Conservation (phyloP, 2,888 invertebrate genomes). For the Psylliodes chrysocephalus region DNA sequence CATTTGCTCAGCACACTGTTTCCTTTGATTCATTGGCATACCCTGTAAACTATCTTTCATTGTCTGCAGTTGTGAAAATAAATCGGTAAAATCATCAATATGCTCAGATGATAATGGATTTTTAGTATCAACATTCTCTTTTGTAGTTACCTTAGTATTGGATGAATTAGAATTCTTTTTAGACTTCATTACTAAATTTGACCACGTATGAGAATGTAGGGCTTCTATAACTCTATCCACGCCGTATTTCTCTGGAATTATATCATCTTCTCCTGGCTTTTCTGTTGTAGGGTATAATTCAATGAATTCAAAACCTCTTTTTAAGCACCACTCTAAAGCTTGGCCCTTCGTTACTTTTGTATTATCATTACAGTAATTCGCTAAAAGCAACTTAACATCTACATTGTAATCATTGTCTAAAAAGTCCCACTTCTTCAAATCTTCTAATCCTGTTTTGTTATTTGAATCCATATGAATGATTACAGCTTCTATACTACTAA, state of each 20-base stretch:
- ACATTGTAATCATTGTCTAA: slow-evolving; percentile 57
- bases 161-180: slow-evolving; percentile 34
- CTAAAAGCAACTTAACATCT: slow-evolving; percentile 70
- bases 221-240: slow-evolving; percentile 76
- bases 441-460: slow-evolving; percentile 63
- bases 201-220: slow-evolving; percentile 78
- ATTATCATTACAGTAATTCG: slow-evolving; percentile 66
- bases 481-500: slow-evolving; percentile 69
- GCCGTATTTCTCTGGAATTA: slow-evolving; percentile 72
- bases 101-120: slow-evolving; percentile 50
- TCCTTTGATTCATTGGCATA: slow-evolving; percentile 72
- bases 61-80: slow-evolving; percentile 73
- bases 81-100: slow-evolving; percentile 69
- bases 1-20: slow-evolving; percentile 77
- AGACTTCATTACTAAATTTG: slow-evolving; percentile 73
- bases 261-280: slow-evolving; percentile 58
- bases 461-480: slow-evolving; percentile 72
- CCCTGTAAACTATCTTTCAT: slow-evolving; percentile 76
- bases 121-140: slow-evolving; percentile 26
- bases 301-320: slow-evolving; percentile 75
- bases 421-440: slow-evolving; percentile 57
- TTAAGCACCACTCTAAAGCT: slow-evolving; percentile 74
- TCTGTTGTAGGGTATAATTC: slow-evolving; percentile 68
- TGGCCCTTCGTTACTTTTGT: slow-evolving; percentile 59
- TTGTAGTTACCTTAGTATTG: slow-evolving; percentile 15